Evolutionary conservation across 2,888 invertebrate genomes (phyloP).

Genomic region (Busseola fusca): DNA sequence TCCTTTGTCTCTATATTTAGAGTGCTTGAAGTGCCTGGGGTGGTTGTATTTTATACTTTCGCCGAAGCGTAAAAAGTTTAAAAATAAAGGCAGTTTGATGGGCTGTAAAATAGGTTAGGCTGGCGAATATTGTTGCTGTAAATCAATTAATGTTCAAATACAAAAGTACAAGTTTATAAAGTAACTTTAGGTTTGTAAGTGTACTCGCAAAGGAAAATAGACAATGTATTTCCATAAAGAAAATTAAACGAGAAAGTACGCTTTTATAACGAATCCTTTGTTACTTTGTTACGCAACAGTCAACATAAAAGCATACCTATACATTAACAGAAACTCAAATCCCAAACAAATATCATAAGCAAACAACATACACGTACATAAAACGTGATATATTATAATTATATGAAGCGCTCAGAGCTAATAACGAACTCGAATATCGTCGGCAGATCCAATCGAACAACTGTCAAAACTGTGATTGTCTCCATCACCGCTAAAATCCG

Average conservation of each 20-base stretch:
- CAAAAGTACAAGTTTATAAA: not conserved
- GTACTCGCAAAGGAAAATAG: conserved; percentile 1
- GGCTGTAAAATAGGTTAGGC: conserved; percentile 17
- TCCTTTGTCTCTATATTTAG: conserved; percentile 59
- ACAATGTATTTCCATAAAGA: conserved; percentile 27
- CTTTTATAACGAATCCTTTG: conserved; percentile 43
- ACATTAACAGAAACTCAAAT: conserved; percentile 24
- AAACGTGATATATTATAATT: conserved; percentile 35
- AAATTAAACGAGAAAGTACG: conserved; percentile 43
- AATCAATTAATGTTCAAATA: conserved; percentile 2
- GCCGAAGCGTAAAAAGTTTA: conserved; percentile 21
- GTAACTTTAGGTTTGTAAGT: not conserved
- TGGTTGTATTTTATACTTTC: conserved; percentile 43
- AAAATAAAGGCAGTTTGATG: conserved; percentile 28
- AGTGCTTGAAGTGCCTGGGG: conserved; percentile 19
- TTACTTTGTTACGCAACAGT: conserved; percentile 52
- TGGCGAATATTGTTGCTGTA: conserved; percentile 5
- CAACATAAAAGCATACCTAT: conserved; percentile 32
- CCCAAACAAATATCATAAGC: conserved; percentile 44
- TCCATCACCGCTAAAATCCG: conserved; percentile 74
- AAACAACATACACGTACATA: conserved; percentile 41
- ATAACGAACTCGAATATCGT: conserved; percentile 28
- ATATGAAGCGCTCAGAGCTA: conserved; percentile 17
- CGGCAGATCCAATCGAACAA: conserved; percentile 59
- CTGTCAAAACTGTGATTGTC: conserved; percentile 69